Evolutionary conservation across 1,140 invertebrate genomes (phyloP), one percentile per base, ranked within the genome.

Genomic region (Drosophila oshimai): DNA sequence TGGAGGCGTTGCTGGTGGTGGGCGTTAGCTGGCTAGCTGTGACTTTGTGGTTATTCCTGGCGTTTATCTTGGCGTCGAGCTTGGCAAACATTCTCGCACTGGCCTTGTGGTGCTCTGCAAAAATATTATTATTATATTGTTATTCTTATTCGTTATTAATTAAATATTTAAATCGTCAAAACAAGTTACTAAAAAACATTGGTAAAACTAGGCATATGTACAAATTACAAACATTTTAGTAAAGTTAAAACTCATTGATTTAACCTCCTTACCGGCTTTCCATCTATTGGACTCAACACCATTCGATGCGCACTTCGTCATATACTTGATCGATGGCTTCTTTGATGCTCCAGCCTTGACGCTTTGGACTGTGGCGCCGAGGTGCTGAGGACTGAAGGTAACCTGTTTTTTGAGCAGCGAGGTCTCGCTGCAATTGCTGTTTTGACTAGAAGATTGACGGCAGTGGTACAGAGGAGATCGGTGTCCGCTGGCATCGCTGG

Each of bases 391-490:
- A 61, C 31, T 71, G n/a, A 80, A 74, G 12, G 60, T 75, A 22
- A 87, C 65, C 44, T 75, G 67, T 51, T 84, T 75, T 20, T 75
- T 80, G 0, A 67, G 45, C 15, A 79, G 22, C 34, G 78, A 80
- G 4, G 58, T 18, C 0, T 72, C 72, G 46, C 77, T 80, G 54
- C 72, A 68, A 42, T 83, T 61, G 51, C 58, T 69, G 46, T 78
- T 76, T 20, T 64, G 77, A 81, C 77, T 81, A 81, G 77, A 81
- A 44, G 60, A 12, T 51, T 81, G 77, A 15, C 69, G 77, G 65
- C 71, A 71, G 77, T 81, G 51, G 13, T 54, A 47, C 37, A 67
- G 31, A n/a, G 67, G 50, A 5, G 53, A 31, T 18, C 22, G 28
- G 24, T 47, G 33, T 31, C 65, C 49, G 31, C 45, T 72, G 10